A percentile compares a stretch with the other conserved stretches of the same genome.
phyloP scores from a whole-genome alignment of 2,113 vertebrate species.

The Columba livia region DNA sequence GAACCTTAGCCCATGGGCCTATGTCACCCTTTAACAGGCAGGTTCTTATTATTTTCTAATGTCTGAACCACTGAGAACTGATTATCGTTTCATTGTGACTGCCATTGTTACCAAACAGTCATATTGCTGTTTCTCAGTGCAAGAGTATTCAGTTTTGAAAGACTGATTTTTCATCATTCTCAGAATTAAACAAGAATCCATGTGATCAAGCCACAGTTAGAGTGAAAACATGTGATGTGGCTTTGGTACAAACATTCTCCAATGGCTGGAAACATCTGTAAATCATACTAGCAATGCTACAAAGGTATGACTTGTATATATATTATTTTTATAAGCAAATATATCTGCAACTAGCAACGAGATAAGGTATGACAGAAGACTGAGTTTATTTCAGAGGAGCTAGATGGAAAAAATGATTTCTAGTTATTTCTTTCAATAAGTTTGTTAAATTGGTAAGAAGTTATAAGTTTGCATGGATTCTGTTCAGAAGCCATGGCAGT shows the following conservation, averaged over 20 bases:
- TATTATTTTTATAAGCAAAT: conserved; percentile 8
- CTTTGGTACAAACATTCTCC: conserved; percentile 34
- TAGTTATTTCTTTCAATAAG: background rate
- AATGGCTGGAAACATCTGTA: conserved; percentile 30
- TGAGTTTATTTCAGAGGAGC: background rate
- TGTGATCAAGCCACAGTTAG: conserved; percentile 12
- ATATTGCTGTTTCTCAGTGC: background rate
- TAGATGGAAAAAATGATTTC: background rate
- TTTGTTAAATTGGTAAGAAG: background rate
- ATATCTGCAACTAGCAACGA: conserved; percentile 24
- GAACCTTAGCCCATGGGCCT: background rate
- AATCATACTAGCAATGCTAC: background rate
- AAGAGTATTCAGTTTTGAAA: background rate
- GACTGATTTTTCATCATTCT: background rate
- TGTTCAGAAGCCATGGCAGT: background rate
- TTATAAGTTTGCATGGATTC: background rate
- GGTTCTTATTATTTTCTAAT: background rate
- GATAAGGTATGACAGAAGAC: conserved; percentile 8
- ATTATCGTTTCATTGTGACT: background rate
- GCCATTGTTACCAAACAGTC: background rate
- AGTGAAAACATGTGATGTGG: conserved; percentile 19
- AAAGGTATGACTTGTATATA: conserved; percentile 12
- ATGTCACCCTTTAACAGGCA: background rate
- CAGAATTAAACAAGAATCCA: conserved; percentile 42
- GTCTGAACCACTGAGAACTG: background rate